Evolutionary conservation across 2,113 vertebrate species (phyloP).

Genomic region (Puntigrus tetrazona): DNA sequence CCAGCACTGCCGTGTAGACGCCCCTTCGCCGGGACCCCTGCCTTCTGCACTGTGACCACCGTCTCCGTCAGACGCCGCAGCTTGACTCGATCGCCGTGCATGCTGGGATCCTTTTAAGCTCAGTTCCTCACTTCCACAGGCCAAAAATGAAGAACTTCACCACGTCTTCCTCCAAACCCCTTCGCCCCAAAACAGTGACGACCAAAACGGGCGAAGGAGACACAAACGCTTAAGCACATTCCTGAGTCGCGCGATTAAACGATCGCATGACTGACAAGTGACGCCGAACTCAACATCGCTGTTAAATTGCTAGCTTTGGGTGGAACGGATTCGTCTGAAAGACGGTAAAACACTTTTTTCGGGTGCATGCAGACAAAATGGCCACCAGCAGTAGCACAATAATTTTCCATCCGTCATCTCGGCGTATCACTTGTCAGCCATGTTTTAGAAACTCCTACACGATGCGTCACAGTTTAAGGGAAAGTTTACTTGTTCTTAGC

Average conservation of each 20-base stretch:
- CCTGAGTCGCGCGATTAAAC: conserved; percentile 23
- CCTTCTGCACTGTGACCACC: conserved; percentile 16
- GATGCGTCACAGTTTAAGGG: neutral
- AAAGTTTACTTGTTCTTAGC: conserved; percentile 6
- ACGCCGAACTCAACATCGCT: conserved; percentile 19
- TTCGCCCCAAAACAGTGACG: neutral
- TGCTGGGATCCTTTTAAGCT: conserved; percentile 30
- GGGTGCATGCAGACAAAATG: neutral
- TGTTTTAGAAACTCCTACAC: neutral
- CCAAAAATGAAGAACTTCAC: conserved; percentile 27
- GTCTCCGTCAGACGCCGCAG: neutral
- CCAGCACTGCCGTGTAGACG: conserved; percentile 14
- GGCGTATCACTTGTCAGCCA: conserved; percentile 23
- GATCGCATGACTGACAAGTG: conserved; percentile 18
- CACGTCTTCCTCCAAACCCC: conserved; percentile 31
- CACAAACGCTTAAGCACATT: conserved; percentile 43
- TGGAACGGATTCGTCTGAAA: neutral
- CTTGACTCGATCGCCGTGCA: conserved; percentile 22
- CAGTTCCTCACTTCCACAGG: conserved; percentile 15
- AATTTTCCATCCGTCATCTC: neutral
- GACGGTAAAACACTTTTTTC: neutral
- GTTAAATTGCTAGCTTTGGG: conserved; percentile 9
- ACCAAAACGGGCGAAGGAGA: conserved; percentile 21
- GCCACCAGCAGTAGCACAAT: conserved; percentile 33
- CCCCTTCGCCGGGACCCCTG: neutral